These are phyloP conservation scores for Ariolimax columbianus DNA, from an alignment of 2,888 invertebrate genomes.

Conservation along the genomic window DNA sequence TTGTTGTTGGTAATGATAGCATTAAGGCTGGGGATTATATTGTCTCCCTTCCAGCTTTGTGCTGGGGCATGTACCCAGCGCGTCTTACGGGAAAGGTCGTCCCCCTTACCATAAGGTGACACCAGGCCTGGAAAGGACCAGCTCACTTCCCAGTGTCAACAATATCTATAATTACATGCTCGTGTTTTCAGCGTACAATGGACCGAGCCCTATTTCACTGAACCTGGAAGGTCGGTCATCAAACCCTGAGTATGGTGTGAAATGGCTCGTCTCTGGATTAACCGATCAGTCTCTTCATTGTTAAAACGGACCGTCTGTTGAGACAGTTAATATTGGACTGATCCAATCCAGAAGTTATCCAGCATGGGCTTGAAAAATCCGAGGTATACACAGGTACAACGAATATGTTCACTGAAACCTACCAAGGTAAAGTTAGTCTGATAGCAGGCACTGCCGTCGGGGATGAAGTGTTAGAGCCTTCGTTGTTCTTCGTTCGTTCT, in stretches of 20 bases:
- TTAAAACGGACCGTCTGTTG: not conserved
- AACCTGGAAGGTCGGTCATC: slow-evolving; percentile 4
- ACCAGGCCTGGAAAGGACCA: not conserved
- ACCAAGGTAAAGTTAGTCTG: no score
- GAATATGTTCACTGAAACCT: no score
- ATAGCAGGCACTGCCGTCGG: no score
- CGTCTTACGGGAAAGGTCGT: not conserved
- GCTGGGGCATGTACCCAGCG: slow-evolving; percentile 16
- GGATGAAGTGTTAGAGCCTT: no score
- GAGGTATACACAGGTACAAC: no score
- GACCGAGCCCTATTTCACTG: not conserved
- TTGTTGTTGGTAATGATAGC: slow-evolving; percentile 18
- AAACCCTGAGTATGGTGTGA: not conserved
- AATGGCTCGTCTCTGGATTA: slow-evolving; percentile 13
- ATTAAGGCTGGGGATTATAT: slow-evolving; percentile 32
- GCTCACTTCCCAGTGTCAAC: slow-evolving; percentile 33
- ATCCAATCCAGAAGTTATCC: no score
- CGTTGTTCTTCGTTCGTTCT: no score
- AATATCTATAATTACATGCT: slow-evolving; percentile 51
- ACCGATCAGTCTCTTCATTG: not conserved
- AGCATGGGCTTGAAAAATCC: no score
- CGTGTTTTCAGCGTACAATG: not conserved
- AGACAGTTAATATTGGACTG: no score
- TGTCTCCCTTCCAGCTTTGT: not conserved
- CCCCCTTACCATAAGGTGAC: slow-evolving; percentile 28